Evolutionary conservation across 2,113 vertebrate species (phyloP), one percentile per base, ranked within the genome.

Genomic region (Stigmatopora nigra): DNA sequence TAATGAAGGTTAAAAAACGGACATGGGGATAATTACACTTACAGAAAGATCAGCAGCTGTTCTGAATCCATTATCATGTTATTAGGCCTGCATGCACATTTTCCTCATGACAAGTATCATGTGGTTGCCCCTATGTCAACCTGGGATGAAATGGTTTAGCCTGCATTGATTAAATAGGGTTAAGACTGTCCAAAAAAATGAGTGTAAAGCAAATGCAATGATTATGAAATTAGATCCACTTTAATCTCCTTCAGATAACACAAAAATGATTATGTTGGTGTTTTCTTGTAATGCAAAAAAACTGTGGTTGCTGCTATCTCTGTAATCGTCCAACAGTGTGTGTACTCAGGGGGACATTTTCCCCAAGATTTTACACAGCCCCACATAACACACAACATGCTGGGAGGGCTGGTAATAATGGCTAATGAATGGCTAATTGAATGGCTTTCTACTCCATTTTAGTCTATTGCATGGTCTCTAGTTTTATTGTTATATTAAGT

Each of bases 1-100:
- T 81, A 78, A 85, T 85, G 80, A 83, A 86, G 76, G 77, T 78
- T 31, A 83, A 83, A 82, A 82, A 63, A 78, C 78, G 82, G 77
- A 85, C 82, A 78, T 80, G 74, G 72, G 78, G 77, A 83, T 85
- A 82, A 86, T 85, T 78, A 82, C 83, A 75, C 67, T 78, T 73
- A 77, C 72, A 82, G 9, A 75, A 65, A 68, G 69, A 84, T 88
- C 79, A 76, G 81, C 77, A 84, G 80, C 76, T 79, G 75, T 68
- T 80, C 72, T 76, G 78, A 79, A 86, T 84, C 72, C 67, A 85
- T 86, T 86, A 82, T 60, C 84, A 79, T 84, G 61, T 72, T 64
- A 79, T 85, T 79, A 76, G 58, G 61, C 72, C 67, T 64, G 53
- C 76, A 56, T 68, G 41, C 59, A 80, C 52, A 71, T 76, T 68